Evolutionary conservation across 2,888 invertebrate genomes (phyloP), one percentile per base, ranked within the genome.

Genomic region (Antitype chi): DNA sequence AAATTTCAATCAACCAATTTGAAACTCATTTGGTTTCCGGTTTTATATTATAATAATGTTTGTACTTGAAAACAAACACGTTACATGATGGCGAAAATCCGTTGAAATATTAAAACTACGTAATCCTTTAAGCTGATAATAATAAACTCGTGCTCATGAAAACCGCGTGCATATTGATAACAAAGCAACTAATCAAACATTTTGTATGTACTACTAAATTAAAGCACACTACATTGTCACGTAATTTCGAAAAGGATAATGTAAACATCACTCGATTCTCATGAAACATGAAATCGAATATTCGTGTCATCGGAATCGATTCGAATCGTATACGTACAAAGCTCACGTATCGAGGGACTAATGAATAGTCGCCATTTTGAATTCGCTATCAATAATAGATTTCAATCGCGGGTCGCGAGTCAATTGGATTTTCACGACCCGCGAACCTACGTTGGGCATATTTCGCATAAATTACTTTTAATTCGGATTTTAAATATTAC

Each of bases 351-450:
- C 89, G 84, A 74, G 81, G 87, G 85, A 89, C 90, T 91, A 93
- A 92, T 93, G 92, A 92, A 93, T 92, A 90, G 91, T 87, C 92
- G 90, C 90, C 92, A 91, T 93, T 92, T 91, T 89, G 91, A 85
- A 91, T 91, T 86, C 89, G 86, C 89, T 91, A 91, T 93, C 92
- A 93, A 93, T 93, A 93, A 93, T 92, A 93, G 91, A 93, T 92
- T 91, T 90, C 89, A 89, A 92, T 90, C 90, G 87, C 80, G 89
- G 89, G 89, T 90, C 90, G 85, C 82, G 87, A 87, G 87, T 88
- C 91, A 89, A 92, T 91, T 92, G 90, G 89, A 90, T 92, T 91
- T 89, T 87, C 88, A 87, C 84, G 78, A 82, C 70, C 82, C 78
- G 85, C 74, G 81, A 82, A 87, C 85, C 78, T 84, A 88, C 78